A percentile compares a stretch with the other conserved stretches of the same genome.
Evolutionary conservation across 2,113 vertebrate genomes (phyloP).

Genomic region (Etheostoma cragini): DNA sequence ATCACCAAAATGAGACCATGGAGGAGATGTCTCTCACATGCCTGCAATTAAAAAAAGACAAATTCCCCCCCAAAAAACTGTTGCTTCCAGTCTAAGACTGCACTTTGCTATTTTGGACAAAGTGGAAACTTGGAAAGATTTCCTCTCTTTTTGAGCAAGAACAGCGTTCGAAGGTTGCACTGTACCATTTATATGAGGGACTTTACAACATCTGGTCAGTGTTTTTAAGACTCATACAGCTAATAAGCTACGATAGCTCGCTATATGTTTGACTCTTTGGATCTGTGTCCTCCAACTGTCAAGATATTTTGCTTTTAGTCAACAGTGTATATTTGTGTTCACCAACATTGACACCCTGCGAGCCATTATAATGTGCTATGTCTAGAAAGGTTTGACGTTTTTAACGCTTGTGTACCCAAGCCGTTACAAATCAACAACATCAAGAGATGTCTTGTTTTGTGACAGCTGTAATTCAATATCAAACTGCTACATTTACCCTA

Average conservation of each 20-base stretch:
- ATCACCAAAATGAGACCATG: not conserved
- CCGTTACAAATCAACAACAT: not conserved
- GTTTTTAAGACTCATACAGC: not conserved
- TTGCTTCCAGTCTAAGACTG: not conserved
- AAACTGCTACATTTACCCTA: not conserved
- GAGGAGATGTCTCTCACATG: not conserved
- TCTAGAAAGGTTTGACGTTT: too few relatives aligned
- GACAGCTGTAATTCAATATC: not conserved
- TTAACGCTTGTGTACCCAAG: not conserved
- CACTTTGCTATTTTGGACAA: not conserved
- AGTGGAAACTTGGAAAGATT: not conserved
- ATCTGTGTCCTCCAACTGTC: not conserved
- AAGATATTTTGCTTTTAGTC: not conserved
- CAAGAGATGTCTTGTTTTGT: not conserved
- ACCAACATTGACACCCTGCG: too few relatives aligned
- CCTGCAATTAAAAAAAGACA: not conserved
- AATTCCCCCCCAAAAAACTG: not conserved
- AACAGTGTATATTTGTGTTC: not conserved
- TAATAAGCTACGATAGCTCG: not conserved
- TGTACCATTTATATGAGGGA: not conserved
- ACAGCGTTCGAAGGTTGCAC: not conserved
- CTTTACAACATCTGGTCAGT: not conserved
- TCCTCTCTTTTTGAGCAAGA: not conserved
- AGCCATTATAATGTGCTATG: too few relatives aligned
- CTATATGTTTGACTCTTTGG: not conserved